Conservation (phyloP, 2,888 invertebrate species). For the Synanthedon vespiformis region DNA sequence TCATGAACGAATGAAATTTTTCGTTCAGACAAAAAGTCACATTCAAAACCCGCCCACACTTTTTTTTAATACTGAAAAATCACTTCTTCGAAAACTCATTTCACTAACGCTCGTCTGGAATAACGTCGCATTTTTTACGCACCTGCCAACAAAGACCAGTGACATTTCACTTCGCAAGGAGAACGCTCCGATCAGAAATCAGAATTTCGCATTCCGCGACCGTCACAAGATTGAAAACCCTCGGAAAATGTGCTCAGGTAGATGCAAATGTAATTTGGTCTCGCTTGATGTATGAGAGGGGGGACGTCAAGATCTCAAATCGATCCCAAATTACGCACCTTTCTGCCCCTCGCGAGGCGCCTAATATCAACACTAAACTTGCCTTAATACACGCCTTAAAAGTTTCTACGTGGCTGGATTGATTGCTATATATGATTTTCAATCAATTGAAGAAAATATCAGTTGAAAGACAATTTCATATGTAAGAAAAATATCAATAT, state of each 20-base stretch:
- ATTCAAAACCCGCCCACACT: not conserved
- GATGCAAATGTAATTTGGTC: constrained; percentile 11
- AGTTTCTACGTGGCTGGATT: constrained; percentile 8
- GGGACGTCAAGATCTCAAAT: constrained; percentile 23
- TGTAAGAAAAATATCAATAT: too few relatives aligned
- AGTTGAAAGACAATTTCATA: too few relatives aligned
- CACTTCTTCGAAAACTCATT: constrained; percentile 17
- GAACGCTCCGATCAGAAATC: not conserved
- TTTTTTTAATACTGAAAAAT: constrained; percentile 1
- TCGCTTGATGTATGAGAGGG: constrained; percentile 20
- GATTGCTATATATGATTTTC: not conserved
- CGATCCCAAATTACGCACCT: constrained; percentile 22
- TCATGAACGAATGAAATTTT: too few relatives aligned
- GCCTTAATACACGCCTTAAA: constrained; percentile 9
- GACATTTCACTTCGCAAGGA: constrained; percentile 14
- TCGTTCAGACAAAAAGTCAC: constrained; percentile 5
- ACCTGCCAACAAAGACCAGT: constrained; percentile 37
- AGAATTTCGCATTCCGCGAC: not conserved
- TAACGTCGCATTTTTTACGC: constrained; percentile 36
- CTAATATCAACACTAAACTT: constrained; percentile 5
- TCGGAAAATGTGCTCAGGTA: constrained; percentile 1
- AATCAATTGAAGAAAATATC: too few relatives aligned
- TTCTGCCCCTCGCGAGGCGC: constrained; percentile 15
- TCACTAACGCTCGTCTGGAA: constrained; percentile 22
- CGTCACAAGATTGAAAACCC: not conserved